These are phyloP conservation scores for Oreochromis aureus DNA, from an alignment of 2,113 vertebrate species.

Conservation along the genomic window DNA sequence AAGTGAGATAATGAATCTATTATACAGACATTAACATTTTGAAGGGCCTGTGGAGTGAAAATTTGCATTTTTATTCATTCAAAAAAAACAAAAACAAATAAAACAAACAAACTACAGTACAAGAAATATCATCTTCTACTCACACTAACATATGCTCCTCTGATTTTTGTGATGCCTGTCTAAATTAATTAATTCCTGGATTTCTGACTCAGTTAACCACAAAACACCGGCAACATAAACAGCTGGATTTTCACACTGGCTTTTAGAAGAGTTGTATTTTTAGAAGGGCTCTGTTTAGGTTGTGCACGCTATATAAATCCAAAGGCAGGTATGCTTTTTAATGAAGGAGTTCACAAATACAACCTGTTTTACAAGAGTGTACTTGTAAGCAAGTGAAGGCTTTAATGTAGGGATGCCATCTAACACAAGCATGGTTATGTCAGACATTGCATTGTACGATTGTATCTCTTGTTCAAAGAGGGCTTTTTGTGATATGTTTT, in stretches of 20 bases:
- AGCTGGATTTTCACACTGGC: not conserved
- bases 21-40: not conserved
- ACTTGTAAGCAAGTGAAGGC: not conserved
- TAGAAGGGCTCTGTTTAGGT: not conserved
- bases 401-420: not conserved
- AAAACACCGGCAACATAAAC: not conserved
- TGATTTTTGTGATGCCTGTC: not conserved
- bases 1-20: not conserved
- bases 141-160: not conserved
- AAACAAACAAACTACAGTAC: rapidly evolving
- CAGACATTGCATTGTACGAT: not conserved
- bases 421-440: not conserved
- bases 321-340: not conserved
- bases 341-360: not conserved
- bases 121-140: not conserved
- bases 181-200: not conserved
- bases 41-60: not conserved
- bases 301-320: not conserved
- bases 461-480: conserved; percentile 1
- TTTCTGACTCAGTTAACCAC: not conserved
- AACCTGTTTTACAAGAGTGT: not conserved
- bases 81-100: not conserved
- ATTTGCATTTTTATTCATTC: not conserved
- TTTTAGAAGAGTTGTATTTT: not conserved
- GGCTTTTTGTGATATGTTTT: not conserved